These are phyloP conservation scores for Mongoloraphidia duomilia DNA, from an alignment of 2,888 invertebrate species.

Conservation along the genomic window DNA sequence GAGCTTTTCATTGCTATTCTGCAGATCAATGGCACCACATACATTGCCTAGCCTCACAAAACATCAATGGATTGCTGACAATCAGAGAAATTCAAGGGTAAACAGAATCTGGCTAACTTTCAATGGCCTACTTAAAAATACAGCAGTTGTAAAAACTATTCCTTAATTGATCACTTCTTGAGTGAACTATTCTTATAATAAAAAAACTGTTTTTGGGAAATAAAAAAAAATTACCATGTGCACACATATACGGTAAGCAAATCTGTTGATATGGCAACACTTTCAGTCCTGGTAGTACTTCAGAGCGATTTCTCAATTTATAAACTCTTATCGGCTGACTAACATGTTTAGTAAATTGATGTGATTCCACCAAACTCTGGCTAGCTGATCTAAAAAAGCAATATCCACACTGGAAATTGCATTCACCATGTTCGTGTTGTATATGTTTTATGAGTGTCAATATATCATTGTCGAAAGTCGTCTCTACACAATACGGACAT, in stretches of 20 bases:
- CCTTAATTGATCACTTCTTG: too few relatives aligned
- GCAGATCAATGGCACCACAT: too few relatives aligned
- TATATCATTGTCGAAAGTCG: constrained; percentile 26
- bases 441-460: constrained; percentile 39
- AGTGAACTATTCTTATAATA: too few relatives aligned
- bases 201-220: background rate
- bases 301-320: background rate
- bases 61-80: too few relatives aligned
- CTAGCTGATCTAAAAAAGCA: constrained; percentile 53
- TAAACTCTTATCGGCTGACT: constrained; percentile 13
- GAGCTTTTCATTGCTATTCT: too few relatives aligned
- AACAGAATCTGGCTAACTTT: too few relatives aligned
- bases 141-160: too few relatives aligned
- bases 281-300: background rate
- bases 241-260: constrained; percentile 20
- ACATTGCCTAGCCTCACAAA: too few relatives aligned
- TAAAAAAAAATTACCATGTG: constrained; percentile 14
- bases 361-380: constrained; percentile 43
- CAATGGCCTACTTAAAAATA: too few relatives aligned
- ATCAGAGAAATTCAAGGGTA: too few relatives aligned
- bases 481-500: constrained; percentile 43
- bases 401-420: constrained; percentile 45
- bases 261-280: constrained; percentile 2
- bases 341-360: constrained; percentile 33
- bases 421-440: constrained; percentile 42